These are phyloP conservation scores for Amblyornis subalaris DNA, from an alignment of 2,113 vertebrate species.

Conservation along the genomic window DNA sequence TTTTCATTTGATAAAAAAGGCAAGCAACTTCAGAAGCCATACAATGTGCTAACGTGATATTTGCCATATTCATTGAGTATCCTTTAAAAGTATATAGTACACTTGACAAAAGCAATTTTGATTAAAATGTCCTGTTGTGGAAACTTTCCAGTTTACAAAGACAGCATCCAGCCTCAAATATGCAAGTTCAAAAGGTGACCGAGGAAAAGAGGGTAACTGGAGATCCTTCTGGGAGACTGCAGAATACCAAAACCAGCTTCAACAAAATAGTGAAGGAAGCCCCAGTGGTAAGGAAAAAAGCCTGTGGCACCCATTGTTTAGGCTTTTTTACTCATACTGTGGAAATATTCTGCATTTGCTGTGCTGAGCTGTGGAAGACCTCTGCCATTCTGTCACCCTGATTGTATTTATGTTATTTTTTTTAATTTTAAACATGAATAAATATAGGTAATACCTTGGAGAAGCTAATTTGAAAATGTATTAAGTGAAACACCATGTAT, in stretches of 20 bases:
- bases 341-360: background rate
- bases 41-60: background rate
- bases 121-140: conserved; percentile 17
- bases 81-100: background rate
- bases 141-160: conserved; percentile 74
- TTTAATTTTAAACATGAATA: background rate
- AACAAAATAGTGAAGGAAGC: conserved; percentile 65
- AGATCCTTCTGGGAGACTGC: conserved; percentile 68
- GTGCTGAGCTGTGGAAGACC: background rate
- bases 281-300: conserved; percentile 64
- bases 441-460: background rate
- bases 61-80: background rate
- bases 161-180: conserved; percentile 61
- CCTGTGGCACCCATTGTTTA: conserved; percentile 1
- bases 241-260: conserved; percentile 63
- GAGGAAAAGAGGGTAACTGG: conserved; percentile 69
- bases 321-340: background rate
- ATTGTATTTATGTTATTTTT: background rate
- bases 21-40: background rate
- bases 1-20: background rate
- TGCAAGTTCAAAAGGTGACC: conserved; percentile 68
- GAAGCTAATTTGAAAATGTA: background rate
- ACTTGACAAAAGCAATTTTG: conserved; percentile 7
- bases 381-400: background rate
- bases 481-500: background rate